Evolutionary conservation across 2,113 vertebrate genomes (phyloP), one percentile per base, ranked within the genome.

Genomic region (Lagopus leucura): DNA sequence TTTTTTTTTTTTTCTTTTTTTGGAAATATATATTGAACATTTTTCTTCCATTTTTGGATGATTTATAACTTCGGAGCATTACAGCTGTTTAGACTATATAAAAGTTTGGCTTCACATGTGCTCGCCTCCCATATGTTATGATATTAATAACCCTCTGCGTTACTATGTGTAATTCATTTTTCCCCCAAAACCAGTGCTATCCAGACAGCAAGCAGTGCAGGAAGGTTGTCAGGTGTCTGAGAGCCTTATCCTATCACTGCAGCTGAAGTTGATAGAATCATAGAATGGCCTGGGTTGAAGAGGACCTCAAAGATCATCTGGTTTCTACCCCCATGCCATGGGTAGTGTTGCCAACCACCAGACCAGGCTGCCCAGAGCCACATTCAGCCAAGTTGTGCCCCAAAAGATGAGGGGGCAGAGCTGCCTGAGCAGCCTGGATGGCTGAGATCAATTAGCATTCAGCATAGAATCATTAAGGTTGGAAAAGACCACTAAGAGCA

Each of bases 1-100:
- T 15, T 30, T 34, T 50, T 21, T 38, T 38, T 27, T 34, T 52
- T 38, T 38, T 38, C 38, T 20, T 50, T 38, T 20, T 50, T 38
- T 55, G 17, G 4, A 27, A 63, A 24, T 64, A 71, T 71, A 10
- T 13, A 52, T 48, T 87, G 74, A 63, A 50, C 32, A 45, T 5
- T 79, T 80, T 83, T 60, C 34, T 82, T 71, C 75, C 28, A 9
- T 82, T 95, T 72, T 58, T n/a, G 43, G 63, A 34, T 87, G 94
- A 93, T 93, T 79, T 67, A 82, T 91, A 63, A 45, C 60, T 40
- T 50, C 0, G 13, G 75, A 82, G 74, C 7, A 0, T 47, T 47
- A 47, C 93, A 78, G 84, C 66, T 92, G 58, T 43, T 85, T 3
- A 38, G 93, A 16, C 78, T 76, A 15, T 17, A 58, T 38, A 48